A percentile compares a stretch with the other conserved stretches of the same genome.
These are phyloP conservation scores for Ptilodon capucinus DNA, from an alignment of 2,888 invertebrate genomes.

Conservation along the genomic window DNA sequence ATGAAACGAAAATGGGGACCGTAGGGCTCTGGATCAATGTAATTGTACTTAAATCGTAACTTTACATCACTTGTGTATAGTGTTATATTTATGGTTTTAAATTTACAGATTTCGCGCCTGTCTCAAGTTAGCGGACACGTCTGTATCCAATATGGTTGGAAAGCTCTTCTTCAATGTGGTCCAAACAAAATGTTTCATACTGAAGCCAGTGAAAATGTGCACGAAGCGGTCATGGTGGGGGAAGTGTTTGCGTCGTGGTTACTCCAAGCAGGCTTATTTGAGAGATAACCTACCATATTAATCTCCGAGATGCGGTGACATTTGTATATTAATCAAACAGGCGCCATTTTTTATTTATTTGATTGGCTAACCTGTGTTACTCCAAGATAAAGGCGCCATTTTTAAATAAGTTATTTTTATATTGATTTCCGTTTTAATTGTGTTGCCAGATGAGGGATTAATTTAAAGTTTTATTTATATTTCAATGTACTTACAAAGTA, in stretches of 20 bases:
- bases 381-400: too few relatives aligned
- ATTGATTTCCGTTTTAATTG: too few relatives aligned
- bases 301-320: slow-evolving; percentile 1
- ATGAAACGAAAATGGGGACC: too few relatives aligned
- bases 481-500: neutral
- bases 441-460: too few relatives aligned
- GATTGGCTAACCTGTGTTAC: too few relatives aligned
- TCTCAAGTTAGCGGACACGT: slow-evolving; percentile 92
- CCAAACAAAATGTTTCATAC: slow-evolving; percentile 95
- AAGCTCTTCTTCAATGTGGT: slow-evolving; percentile 97
- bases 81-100: neutral
- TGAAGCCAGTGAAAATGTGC: slow-evolving; percentile 91
- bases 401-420: too few relatives aligned
- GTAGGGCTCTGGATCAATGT: too few relatives aligned
- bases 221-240: slow-evolving; percentile 91
- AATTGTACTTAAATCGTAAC: too few relatives aligned
- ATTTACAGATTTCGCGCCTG: slow-evolving; percentile 93
- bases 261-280: slow-evolving; percentile 87
- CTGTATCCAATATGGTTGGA: slow-evolving; percentile 94
- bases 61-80: neutral
- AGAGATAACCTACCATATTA: slow-evolving; percentile 88
- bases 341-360: neutral
- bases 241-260: slow-evolving; percentile 86
- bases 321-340: slow-evolving; percentile 2
- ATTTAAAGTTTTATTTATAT: neutral